These are phyloP conservation scores for Anas platyrhynchos DNA, from an alignment of 2,113 vertebrate species.

Conservation along the genomic window DNA sequence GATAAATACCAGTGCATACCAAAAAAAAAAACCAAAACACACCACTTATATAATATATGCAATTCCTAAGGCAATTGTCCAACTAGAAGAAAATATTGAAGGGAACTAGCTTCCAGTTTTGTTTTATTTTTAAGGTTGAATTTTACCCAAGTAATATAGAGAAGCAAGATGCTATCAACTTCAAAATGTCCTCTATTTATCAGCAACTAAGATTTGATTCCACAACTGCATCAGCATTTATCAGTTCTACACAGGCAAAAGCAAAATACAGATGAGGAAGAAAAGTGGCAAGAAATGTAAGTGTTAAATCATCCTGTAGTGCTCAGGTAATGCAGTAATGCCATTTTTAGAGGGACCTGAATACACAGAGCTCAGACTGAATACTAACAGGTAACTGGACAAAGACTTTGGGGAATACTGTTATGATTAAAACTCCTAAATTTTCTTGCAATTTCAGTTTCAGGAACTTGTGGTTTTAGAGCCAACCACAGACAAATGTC, in stretches of 20 bases:
- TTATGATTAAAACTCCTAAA: conserved; percentile 14
- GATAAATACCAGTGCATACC: neutral
- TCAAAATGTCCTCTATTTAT: neutral
- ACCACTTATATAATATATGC: neutral
- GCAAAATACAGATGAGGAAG: neutral
- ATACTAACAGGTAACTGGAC: conserved; percentile 30
- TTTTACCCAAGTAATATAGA: neutral
- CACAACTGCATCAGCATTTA: neutral
- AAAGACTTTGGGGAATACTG: neutral
- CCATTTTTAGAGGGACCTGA: neutral
- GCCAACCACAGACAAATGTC: conserved; percentile 62
- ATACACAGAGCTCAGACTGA: neutral
- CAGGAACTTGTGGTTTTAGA: conserved; percentile 60
- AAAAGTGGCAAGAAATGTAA: neutral
- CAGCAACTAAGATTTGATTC: neutral
- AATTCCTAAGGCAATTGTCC: neutral
- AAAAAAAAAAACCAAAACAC: neutral
- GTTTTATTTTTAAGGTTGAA: neutral
- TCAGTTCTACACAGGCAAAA: neutral
- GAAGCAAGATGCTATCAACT: neutral
- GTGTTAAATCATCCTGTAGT: neutral
- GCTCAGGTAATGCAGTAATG: neutral
- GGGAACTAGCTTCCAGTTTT: neutral
- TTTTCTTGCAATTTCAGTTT: conserved; percentile 49
- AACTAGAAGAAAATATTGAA: neutral